Base-by-base conservation (phyloP, 2,797 vertebrate species). In the Lophotriccus pileatus region DNA sequence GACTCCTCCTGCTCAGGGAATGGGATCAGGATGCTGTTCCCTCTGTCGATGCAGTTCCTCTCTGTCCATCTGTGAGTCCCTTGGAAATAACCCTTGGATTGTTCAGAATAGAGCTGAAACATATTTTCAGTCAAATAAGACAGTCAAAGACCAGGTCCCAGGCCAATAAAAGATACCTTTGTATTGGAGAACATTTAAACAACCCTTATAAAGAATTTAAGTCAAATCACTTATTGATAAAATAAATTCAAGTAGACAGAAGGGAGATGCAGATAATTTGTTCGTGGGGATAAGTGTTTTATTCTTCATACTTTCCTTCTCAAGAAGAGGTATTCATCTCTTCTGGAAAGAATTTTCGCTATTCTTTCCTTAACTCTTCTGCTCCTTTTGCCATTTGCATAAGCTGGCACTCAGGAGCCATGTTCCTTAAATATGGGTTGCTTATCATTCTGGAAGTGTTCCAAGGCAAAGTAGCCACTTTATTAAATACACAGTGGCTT, bases 11-110 rank as follows among this genome's bases (percentile, higher is more conserved):
- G 34, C 32, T 41, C 44, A 34, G 25, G 52, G 14, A 32, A 47
- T 1, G 7, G 4, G 4, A 0, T 12, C 34, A 55, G 1, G 9
- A 5, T 34, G n/a, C 67, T 34, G 6, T 6, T 37, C 36, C n/a
- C 39, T 41, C 44, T 47, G 41, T 44, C 12, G 23, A 16, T 15
- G 32, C 24, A n/a, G 23, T 39, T 91, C 25, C 21, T 41, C 30
- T 77, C 66, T 34, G 28, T 16, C n/a, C 30, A 6, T 23, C 72
- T 72, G 12, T 8, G 32, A 59, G 23, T 8, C 81, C 69, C n/a
- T 53, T 79, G 63, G 46, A 66, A 78, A 16, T 2, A 53, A 11
- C 43, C 28, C 9, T 6, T 41, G 68, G 14, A 13, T 47, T 39
- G 32, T 36, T 66, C 32, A 76, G 56, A 25, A 64, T 55, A 55